phyloP scores from a whole-genome alignment of 2,113 vertebrate genomes.

The Lanius ludovicianus region DNA sequence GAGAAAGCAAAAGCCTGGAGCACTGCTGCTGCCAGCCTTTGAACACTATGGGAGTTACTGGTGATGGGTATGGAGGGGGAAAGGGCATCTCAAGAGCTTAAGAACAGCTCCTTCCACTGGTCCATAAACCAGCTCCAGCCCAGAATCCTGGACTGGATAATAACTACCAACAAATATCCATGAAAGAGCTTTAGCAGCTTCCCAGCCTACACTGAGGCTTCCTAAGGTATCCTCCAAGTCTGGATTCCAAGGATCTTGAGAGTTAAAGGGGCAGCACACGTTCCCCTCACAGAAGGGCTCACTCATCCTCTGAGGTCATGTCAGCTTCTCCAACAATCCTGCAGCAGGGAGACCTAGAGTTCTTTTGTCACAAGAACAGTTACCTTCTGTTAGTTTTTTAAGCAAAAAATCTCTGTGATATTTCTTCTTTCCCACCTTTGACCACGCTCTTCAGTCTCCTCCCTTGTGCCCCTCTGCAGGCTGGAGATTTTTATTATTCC shows the following conservation, averaged over 20 bases:
- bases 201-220: neutral
- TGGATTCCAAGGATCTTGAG: neutral
- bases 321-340: neutral
- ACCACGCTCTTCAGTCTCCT: neutral
- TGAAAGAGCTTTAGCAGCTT: neutral
- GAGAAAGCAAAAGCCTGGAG: neutral
- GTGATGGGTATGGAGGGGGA: neutral
- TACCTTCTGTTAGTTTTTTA: neutral
- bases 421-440: neutral
- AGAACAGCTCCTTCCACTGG: neutral
- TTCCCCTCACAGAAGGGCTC: neutral
- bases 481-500: neutral
- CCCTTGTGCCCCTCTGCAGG: neutral
- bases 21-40: neutral
- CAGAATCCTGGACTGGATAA: neutral
- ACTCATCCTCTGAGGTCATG: neutral
- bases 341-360: neutral
- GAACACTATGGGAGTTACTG: neutral
- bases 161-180: neutral
- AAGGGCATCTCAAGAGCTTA: neutral
- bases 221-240: too few relatives aligned
- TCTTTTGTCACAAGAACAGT: neutral
- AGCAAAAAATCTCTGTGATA: accelerated
- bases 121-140: neutral
- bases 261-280: neutral